A percentile compares a stretch with the other conserved stretches of the same genome.
Conservation (phyloP, 2,797 vertebrate genomes). For the Pseudochirops corinnae region DNA sequence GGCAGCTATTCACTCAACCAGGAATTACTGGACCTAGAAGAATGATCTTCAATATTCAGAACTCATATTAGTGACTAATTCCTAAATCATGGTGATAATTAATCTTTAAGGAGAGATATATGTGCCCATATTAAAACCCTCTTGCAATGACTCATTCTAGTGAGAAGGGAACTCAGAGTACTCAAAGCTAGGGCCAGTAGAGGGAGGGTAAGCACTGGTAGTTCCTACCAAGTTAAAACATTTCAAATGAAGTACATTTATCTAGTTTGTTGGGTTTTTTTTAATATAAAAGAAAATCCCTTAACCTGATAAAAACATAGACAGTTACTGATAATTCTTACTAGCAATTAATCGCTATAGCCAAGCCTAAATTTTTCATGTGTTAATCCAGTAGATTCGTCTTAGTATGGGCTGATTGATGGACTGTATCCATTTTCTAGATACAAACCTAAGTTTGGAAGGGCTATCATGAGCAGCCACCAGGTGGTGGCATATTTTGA, state of each 20-base stretch:
- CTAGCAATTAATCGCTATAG: background rate
- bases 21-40: background rate
- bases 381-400: background rate
- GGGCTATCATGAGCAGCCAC: background rate
- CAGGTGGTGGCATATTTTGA: background rate
- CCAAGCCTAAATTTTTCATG: background rate
- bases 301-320: background rate
- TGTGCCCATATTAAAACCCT: background rate
- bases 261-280: background rate
- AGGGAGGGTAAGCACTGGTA: background rate
- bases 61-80: background rate
- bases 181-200: background rate
- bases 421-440: background rate
- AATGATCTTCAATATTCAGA: background rate
- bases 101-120: background rate
- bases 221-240: background rate
- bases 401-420: background rate
- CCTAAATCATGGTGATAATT: background rate
- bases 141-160: background rate
- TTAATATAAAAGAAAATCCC: background rate
- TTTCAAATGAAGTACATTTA: background rate
- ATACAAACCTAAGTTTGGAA: background rate
- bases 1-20: background rate
- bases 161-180: background rate
- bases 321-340: background rate